These are phyloP conservation scores for Hoplostethus mediterraneus DNA, from an alignment of 2,797 vertebrate species.

Conservation along the genomic window DNA sequence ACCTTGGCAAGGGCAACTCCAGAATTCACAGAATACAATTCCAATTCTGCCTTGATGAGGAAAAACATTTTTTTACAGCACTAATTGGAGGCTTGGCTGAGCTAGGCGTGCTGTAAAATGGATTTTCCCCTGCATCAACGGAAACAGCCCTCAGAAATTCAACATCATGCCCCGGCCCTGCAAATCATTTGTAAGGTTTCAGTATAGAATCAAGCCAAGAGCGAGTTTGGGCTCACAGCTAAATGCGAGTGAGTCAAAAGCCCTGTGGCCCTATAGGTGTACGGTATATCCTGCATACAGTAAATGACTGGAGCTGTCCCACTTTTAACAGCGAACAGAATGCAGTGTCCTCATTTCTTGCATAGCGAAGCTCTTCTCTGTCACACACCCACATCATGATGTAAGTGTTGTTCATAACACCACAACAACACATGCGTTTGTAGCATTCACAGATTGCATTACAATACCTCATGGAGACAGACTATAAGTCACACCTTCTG, in stretches of 20 bases:
- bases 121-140: slow-evolving; percentile 78
- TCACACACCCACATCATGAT: slow-evolving; percentile 76
- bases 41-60: slow-evolving; percentile 53
- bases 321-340: slow-evolving; percentile 58
- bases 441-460: slow-evolving; percentile 69
- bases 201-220: slow-evolving; percentile 5
- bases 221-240: slow-evolving; percentile 28
- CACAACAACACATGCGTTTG: slow-evolving; percentile 66
- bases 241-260: slow-evolving; percentile 25
- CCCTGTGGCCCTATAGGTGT: not conserved
- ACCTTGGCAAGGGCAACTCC: slow-evolving; percentile 64
- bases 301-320: slow-evolving; percentile 48
- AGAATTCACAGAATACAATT: slow-evolving; percentile 73
- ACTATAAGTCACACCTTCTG: slow-evolving; percentile 51
- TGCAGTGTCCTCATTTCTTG: slow-evolving; percentile 61
- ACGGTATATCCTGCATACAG: slow-evolving; percentile 7
- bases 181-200: slow-evolving; percentile 51
- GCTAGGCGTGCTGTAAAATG: slow-evolving; percentile 69
- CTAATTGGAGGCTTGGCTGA: slow-evolving; percentile 78
- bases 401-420: slow-evolving; percentile 74
- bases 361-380: slow-evolving; percentile 52
- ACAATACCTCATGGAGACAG: slow-evolving; percentile 48
- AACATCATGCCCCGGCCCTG: slow-evolving; percentile 33
- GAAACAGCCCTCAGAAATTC: slow-evolving; percentile 66
- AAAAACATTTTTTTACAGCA: slow-evolving; percentile 54